These are phyloP conservation scores for Hirtodrosophila cameraria DNA, from an alignment of 2,888 invertebrate genomes.

Conservation along the genomic window DNA sequence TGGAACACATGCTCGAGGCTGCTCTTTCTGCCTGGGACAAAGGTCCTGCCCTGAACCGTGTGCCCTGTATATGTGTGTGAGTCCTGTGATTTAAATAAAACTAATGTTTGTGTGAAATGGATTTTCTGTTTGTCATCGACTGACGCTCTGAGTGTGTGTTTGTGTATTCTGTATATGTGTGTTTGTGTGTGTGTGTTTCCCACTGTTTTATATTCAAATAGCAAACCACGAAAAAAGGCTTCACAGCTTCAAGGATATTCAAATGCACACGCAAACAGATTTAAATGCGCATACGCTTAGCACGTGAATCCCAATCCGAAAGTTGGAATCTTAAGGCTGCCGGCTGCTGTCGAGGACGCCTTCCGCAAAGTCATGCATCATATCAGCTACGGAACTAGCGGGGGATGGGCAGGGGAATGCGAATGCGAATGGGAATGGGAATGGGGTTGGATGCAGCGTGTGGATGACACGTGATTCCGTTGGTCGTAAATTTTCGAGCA, in stretches of 20 bases:
- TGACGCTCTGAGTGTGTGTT: slow-evolving; percentile 20
- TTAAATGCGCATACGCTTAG: slow-evolving; percentile 74
- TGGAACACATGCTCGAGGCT: slow-evolving; percentile 51
- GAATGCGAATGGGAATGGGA: no score
- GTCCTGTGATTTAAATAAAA: slow-evolving; percentile 75
- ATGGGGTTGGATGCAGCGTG: slow-evolving; percentile 72
- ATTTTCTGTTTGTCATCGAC: slow-evolving; percentile 81
- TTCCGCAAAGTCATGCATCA: slow-evolving; percentile 78
- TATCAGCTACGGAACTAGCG: slow-evolving; percentile 46
- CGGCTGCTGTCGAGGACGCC: slow-evolving; percentile 39
- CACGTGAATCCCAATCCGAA: slow-evolving; percentile 54
- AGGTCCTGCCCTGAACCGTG: slow-evolving; percentile 56
- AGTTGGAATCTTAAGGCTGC: slow-evolving; percentile 62
- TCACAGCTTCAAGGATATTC: slow-evolving; percentile 64
- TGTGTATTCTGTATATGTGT: slow-evolving; percentile 26
- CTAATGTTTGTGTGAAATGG: slow-evolving; percentile 79
- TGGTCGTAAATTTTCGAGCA: slow-evolving; percentile 82
- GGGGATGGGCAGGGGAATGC: slow-evolving; percentile 10
- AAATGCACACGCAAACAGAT: slow-evolving; percentile 66
- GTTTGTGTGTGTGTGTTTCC: slow-evolving; percentile 43
- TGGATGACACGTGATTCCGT: slow-evolving; percentile 84
- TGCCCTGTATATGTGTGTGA: slow-evolving; percentile 48
- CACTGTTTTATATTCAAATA: slow-evolving; percentile 78
- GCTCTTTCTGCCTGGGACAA: slow-evolving; percentile 42
- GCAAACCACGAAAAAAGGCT: slow-evolving; percentile 67